Evolutionary conservation across 2,797 vertebrate genomes (phyloP), one percentile per base, ranked within the genome.

Genomic region (Falco naumanni): DNA sequence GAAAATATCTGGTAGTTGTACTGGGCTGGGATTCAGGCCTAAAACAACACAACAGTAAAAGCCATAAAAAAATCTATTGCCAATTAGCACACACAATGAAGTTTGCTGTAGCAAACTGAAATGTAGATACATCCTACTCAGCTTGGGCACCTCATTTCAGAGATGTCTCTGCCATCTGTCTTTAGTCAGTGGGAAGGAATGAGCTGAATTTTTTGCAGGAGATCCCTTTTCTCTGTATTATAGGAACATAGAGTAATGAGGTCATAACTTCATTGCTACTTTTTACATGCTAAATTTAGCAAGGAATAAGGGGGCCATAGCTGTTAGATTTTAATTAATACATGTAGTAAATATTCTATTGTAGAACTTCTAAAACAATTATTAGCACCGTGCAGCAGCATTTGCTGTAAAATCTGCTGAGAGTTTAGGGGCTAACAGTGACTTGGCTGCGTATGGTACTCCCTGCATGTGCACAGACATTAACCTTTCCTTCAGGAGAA

Each of bases 271-370:
- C 13, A 10, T 51, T 74, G 48, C 78, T 85, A 26, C 92, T 83
- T 91, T 59, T 68, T 89, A 60, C 6, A 2, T 57, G 53, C 48
- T 77, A 51, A 74, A 87, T 80, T 95, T 93, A 78, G 26, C 33
- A 54, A 82, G 77, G 17, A 91, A 56, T 76, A 72, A 92, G 77
- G 79, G 51, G 83, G 71, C 45, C 66, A 83, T 87, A 89, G 87
- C 77, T 88, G 54, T 63, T 88, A 75, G 39, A 66, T 90, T 94
- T 95, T 95, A 96, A 94, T 97, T 95, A 95, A 95, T 70, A 61
- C 10, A 12, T 2, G 4, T 91, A 95, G 94, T 95, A 96, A 97
- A 93, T 96, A 91, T 19, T 93, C 69, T 37, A 28, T 88, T 84
- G 51, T 81, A 72, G 76, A 95, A 77, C 31, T 89, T 82, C 28